Base-by-base conservation (phyloP, 2,888 invertebrate species). In the Anthophora plumipes region DNA sequence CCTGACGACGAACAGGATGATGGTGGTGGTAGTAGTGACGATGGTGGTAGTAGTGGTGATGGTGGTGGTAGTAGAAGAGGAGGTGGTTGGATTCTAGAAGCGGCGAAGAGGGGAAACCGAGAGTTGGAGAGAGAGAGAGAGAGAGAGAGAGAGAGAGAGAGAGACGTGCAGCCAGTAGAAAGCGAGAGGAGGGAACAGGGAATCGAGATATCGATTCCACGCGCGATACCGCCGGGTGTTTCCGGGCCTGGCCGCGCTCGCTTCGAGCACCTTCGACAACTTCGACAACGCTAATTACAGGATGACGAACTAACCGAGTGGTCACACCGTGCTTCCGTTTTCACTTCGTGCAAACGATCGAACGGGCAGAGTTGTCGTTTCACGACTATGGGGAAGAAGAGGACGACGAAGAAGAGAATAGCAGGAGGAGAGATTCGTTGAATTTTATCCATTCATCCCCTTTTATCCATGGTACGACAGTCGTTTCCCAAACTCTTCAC, bases 161-260 rank as follows among this genome's bases (percentile, higher is more conserved):
- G 48, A 41, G 43, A 25, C 9, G 25, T 22, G 9, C 25, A 25
- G 46, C 22, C 46, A 46, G 46, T 55, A 12, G 57, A 39, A 22
- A 72, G 60, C 48, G 59, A 22, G 61, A 71, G 63, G 57, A 43
- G 50, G 71, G 54, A 59, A 73, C 76, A 81, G 63, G 81, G 85
- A 83, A 86, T 85, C 87, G 84, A 86, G 84, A 81, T 87, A 87
- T 87, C 87, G 87, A 87, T 87, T 87, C 80, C 77, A 87, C 85
- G 85, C 79, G 83, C 83, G 85, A 85, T 84, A 87, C 85, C 82
- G 85, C 82, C 84, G 87, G 85, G 84, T 87, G 84, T 87, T 85
- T 87, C 85, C 87, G 84, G 83, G 80, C 80, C 84, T 83, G 82
- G 79, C 67, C 83, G 80, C 75, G 80, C 75, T 71, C 82, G 81